Percentiles rank a stretch among this genome's conserved stretches.
Conservation (phyloP, 2,888 invertebrate genomes). For the Sinohyriopsis cumingii region DNA sequence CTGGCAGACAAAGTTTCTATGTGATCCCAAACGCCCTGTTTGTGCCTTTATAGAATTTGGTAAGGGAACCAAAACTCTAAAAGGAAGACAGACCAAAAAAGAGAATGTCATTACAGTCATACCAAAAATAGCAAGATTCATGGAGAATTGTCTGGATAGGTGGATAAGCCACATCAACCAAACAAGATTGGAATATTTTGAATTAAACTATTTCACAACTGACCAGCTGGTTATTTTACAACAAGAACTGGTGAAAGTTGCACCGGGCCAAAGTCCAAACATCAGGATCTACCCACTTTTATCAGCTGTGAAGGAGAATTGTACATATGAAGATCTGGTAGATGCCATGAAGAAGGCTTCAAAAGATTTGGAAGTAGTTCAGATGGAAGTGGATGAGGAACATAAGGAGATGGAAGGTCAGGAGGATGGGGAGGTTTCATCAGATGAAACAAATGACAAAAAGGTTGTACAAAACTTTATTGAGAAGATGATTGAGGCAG, state of each 20-base stretch:
- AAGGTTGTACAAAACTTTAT: too few species aligned
- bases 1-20: constrained; percentile 28
- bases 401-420: too few species aligned
- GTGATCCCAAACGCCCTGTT: not conserved
- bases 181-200: constrained; percentile 30
- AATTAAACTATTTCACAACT: constrained; percentile 54
- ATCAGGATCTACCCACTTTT: constrained; percentile 36
- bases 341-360: too few species aligned
- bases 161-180: constrained; percentile 44
- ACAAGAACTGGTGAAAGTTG: constrained; percentile 40
- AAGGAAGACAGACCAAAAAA: constrained; percentile 8
- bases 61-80: constrained; percentile 9
- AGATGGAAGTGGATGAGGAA: too few species aligned
- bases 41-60: constrained; percentile 40
- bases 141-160: constrained; percentile 43
- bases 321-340: too few species aligned
- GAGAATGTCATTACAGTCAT: constrained; percentile 34
- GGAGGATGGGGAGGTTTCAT: too few species aligned
- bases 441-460: too few species aligned
- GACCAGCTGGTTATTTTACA: too few species aligned
- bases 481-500: too few species aligned
- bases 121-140: constrained; percentile 36
- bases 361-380: too few species aligned
- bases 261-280: constrained; percentile 14
- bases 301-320: constrained; percentile 30